Evolutionary conservation across 2,888 invertebrate genomes (phyloP).

Genomic region (Agrochola lychnidis): DNA sequence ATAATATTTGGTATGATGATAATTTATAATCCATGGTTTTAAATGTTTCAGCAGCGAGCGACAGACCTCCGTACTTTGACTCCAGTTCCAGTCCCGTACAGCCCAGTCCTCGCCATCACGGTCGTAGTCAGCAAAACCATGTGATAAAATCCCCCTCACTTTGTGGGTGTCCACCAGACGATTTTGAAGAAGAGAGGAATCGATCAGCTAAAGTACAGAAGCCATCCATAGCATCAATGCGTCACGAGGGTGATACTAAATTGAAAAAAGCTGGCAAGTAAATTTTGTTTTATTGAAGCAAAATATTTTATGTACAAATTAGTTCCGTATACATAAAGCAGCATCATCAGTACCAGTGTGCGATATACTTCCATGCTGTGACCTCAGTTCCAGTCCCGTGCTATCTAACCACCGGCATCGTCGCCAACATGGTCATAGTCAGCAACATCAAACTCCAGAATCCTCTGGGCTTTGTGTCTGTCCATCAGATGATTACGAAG

Average conservation of each 20-base stretch:
- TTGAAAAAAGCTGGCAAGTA: not conserved
- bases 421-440: not conserved
- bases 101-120: not conserved
- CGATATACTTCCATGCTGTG: no score
- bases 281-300: not conserved
- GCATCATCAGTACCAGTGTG: not conserved
- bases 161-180: not conserved
- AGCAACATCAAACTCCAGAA: no score
- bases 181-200: not conserved
- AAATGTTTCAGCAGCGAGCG: not conserved
- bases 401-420: no score
- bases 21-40: no score
- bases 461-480: no score
- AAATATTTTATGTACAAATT: no score
- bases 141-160: not conserved
- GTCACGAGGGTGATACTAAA: not conserved
- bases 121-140: not conserved
- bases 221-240: not conserved
- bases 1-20: no score
- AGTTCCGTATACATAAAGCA: not conserved
- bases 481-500: no score
- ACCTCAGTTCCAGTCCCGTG: no score
- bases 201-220: conserved; percentile 18
- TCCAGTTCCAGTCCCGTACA: not conserved
- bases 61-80: not conserved